Evolutionary conservation across 2,797 vertebrate species (phyloP).

Genomic region (Falco cherrug): DNA sequence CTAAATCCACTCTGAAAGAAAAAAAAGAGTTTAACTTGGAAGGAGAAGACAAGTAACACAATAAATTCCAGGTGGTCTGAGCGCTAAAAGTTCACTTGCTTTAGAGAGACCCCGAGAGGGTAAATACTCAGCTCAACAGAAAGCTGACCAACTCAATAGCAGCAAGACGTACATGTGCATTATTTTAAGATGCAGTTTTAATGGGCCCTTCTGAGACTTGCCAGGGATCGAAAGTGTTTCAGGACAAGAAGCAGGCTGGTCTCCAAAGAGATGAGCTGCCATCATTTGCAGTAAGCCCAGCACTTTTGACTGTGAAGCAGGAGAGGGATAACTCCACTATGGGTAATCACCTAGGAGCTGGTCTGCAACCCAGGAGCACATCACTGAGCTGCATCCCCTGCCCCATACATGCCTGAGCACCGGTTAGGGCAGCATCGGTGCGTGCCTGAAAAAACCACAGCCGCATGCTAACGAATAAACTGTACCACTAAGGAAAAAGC

Average conservation of each 20-base stretch:
- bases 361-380: background rate
- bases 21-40: background rate
- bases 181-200: background rate
- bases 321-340: background rate
- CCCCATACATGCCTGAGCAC: background rate
- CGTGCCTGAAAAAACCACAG: background rate
- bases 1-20: background rate
- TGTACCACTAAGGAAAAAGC: rapidly evolving
- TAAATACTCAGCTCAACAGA: background rate
- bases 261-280: background rate
- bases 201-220: background rate
- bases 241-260: background rate
- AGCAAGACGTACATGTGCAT: background rate
- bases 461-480: background rate
- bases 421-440: rapidly evolving
- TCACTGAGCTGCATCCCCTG: too few species aligned
- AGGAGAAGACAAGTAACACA: background rate
- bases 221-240: background rate
- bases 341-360: background rate
- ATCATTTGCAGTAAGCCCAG: background rate
- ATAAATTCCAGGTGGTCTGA: background rate
- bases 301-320: background rate
- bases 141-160: background rate
- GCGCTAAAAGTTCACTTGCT: background rate
- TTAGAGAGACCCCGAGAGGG: background rate